phyloP scores from a whole-genome alignment of 2,888 invertebrate genomes.

The Euclidia mi region DNA sequence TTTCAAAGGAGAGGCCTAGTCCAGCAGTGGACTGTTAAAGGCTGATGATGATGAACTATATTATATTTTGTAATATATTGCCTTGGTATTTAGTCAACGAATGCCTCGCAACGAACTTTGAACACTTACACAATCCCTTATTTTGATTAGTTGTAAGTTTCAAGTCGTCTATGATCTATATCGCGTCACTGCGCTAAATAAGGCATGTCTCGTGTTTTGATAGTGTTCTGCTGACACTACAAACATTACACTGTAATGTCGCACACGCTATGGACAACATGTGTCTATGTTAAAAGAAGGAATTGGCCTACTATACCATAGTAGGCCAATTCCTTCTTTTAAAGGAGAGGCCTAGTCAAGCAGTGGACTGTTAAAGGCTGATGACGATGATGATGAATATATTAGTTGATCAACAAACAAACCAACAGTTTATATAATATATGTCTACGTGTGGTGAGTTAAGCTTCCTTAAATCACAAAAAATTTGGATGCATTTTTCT shows the following conservation, averaged over 20 bases:
- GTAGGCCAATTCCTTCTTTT: too few species aligned
- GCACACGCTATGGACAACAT: background rate
- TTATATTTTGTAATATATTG: too few species aligned
- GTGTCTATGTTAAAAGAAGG: background rate
- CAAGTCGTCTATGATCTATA: background rate
- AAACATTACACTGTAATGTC: background rate
- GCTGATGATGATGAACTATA: too few species aligned
- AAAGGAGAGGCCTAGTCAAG: too few species aligned
- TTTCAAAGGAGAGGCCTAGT: too few species aligned
- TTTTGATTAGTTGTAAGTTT: background rate
- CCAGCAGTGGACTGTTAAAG: too few species aligned
- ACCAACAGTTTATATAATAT: background rate
- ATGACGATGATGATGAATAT: too few species aligned
- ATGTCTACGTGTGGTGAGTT: background rate
- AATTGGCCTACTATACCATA: too few species aligned
- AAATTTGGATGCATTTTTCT: constrained; percentile 18
- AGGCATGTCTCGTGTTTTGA: constrained; percentile 11
- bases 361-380: too few species aligned
- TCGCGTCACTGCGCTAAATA: constrained; percentile 7
- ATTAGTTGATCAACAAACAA: background rate
- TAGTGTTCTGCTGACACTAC: constrained; percentile 7
- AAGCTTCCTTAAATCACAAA: background rate
- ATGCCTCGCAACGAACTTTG: too few species aligned
- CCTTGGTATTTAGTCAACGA: too few species aligned
- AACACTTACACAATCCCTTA: background rate